phyloP scores from a whole-genome alignment of 2,888 invertebrate species.

The Pherbina coryleti region DNA sequence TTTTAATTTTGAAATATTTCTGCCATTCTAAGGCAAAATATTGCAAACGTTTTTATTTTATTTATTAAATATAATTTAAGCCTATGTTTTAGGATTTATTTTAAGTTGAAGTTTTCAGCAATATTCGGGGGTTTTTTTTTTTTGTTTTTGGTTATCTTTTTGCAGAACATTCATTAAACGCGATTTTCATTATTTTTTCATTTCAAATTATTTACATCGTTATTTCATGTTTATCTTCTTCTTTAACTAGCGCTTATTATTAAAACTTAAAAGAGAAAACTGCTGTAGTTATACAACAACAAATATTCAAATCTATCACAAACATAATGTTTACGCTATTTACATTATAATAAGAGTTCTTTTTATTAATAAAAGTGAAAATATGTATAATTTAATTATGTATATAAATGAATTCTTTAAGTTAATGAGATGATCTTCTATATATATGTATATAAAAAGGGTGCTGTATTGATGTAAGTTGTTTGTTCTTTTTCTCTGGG shows the following conservation, averaged over 20 bases:
- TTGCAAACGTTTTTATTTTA: constrained; percentile 14
- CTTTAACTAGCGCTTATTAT: background rate
- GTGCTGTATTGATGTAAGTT: background rate
- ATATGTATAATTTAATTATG: background rate
- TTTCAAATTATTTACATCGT: background rate
- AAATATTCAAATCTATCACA: constrained; percentile 29
- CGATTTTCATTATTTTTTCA: background rate
- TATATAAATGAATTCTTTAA: background rate
- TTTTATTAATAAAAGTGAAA: constrained; percentile 7
- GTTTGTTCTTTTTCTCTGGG: background rate
- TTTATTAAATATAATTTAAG: constrained; percentile 9
- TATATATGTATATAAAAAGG: no score
- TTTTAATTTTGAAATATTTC: background rate
- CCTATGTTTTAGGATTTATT: constrained; percentile 1
- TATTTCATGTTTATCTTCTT: background rate
- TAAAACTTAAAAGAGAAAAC: background rate
- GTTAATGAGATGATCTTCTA: no score
- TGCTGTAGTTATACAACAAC: background rate
- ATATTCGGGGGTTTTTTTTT: background rate
- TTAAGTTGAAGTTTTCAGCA: constrained; percentile 15
- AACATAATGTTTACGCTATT: constrained; percentile 21
- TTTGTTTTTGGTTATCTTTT: background rate
- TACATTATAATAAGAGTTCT: constrained; percentile 1
- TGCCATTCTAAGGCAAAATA: constrained; percentile 22
- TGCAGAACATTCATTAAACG: background rate